Conservation (phyloP, 2,888 invertebrate genomes). For the Rhorus exstirpatorius region DNA sequence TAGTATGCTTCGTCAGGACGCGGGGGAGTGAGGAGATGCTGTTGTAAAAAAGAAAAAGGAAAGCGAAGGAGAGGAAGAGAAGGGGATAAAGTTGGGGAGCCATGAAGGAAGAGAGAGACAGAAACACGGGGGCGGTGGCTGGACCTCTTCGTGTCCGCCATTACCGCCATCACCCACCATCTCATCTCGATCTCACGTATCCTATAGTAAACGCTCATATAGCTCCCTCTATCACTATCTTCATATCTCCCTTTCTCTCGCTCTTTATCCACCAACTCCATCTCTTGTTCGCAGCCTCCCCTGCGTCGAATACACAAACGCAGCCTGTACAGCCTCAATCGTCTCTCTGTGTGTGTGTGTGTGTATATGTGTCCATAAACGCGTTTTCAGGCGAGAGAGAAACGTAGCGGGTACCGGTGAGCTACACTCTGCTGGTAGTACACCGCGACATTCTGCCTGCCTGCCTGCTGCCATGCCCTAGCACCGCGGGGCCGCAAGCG, state of each 20-base stretch:
- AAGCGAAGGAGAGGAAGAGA: conserved; percentile 76
- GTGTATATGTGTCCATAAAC: conserved; percentile 79
- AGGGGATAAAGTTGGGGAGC: conserved; percentile 51
- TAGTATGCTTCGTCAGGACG: conserved; percentile 56
- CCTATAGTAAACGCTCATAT: conserved; percentile 80
- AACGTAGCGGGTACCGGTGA: conserved; percentile 78
- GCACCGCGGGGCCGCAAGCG: conserved; percentile 79
- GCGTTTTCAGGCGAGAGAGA: conserved; percentile 68
- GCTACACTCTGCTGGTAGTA: conserved; percentile 81
- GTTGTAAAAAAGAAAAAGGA: conserved; percentile 61
- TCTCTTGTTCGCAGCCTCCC: conserved; percentile 71
- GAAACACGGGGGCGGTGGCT: conserved; percentile 86
- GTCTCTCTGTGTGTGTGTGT: background rate
- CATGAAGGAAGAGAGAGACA: conserved; percentile 73
- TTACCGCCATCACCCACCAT: conserved; percentile 87
- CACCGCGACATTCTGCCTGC: conserved; percentile 81
- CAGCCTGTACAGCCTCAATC: conserved; percentile 10
- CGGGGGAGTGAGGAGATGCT: conserved; percentile 65
- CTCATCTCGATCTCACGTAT: conserved; percentile 73
- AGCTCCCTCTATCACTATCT: conserved; percentile 78
- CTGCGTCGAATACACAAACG: conserved; percentile 31
- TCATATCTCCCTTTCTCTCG: conserved; percentile 67
- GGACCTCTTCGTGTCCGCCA: conserved; percentile 88
- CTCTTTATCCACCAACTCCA: conserved; percentile 54
- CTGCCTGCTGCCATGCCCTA: conserved; percentile 83